Evolutionary conservation across 2,888 invertebrate species (phyloP), one percentile per base, ranked within the genome.

Genomic region (Lottia scabra): DNA sequence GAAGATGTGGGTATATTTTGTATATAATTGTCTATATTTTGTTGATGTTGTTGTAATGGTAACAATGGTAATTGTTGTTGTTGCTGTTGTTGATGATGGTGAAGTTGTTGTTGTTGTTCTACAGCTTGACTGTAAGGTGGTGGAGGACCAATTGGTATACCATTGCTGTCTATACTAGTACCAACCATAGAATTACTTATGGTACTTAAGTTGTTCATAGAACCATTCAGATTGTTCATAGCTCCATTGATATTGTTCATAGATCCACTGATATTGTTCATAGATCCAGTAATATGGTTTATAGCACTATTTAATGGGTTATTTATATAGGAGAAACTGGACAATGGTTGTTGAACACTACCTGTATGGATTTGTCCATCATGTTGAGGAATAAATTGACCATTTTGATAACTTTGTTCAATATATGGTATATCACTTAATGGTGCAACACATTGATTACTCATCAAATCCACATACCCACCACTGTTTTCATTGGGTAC

Each of bases 401-500:
- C 76, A 23, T 68, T 65, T 26, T 74, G 72, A 48, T 72, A 78
- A 23, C 81, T 78, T 73, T 85, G 84, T 71, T 86, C 86, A 68
- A 84, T 80, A 70, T 80, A 84, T 26, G 83, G 84, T 70, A 85
- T 83, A 65, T 86, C 82, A 73, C 80, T 83, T 73, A 85, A 84
- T 30, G 82, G 84, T 65, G 85, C 84, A 8, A 87, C 87, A 65
- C 82, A 80, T 56, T 85, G 84, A 74, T 87, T 87, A 70, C 78
- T 82, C 71, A 82, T 83, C 75, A 85, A 81, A 63, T 84, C 83
- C 63, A 81, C 76, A 70, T 81, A 83, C 68, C 80, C 80, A 48
- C 82, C 80, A 48, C 26, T 67, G 12, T 67, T 56, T 68, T 78
- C 76, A 16, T 67, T 23, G 3, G 78, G 77, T 1, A 75, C 78